Percentiles rank a stretch among this genome's conserved stretches.
Conservation (phyloP, 2,113 vertebrate genomes). For the Otocyon megalotis region DNA sequence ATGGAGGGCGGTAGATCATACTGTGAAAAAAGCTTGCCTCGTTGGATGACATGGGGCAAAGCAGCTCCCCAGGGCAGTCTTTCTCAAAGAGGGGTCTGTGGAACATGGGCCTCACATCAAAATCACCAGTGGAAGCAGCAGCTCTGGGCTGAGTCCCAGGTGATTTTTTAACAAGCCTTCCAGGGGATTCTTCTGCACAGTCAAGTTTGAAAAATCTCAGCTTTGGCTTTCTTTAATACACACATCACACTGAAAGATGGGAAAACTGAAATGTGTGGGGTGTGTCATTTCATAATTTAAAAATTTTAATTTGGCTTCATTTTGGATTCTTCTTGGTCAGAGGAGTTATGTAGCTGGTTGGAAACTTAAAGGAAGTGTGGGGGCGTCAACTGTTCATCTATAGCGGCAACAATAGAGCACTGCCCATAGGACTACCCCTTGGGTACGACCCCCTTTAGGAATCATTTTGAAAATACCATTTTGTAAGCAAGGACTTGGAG, state of each 20-base stretch:
- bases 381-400: background rate
- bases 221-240: background rate
- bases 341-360: background rate
- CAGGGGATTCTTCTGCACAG: background rate
- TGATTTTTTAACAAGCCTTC: constrained; percentile 10
- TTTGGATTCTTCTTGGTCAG: background rate
- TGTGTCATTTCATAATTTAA: background rate
- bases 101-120: background rate
- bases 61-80: background rate
- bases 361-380: background rate
- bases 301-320: background rate
- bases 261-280: background rate
- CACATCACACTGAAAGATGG: background rate
- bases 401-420: background rate
- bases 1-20: too few relatives aligned
- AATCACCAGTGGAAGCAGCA: background rate
- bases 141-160: background rate
- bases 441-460: background rate
- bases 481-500: background rate
- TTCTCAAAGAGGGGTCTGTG: background rate
- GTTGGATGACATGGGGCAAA: background rate
- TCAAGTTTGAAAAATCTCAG: background rate
- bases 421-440: background rate
- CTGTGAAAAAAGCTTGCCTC: background rate
- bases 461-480: background rate